Base-by-base conservation (phyloP, 2,888 invertebrate species). In the Thecophora atra region DNA sequence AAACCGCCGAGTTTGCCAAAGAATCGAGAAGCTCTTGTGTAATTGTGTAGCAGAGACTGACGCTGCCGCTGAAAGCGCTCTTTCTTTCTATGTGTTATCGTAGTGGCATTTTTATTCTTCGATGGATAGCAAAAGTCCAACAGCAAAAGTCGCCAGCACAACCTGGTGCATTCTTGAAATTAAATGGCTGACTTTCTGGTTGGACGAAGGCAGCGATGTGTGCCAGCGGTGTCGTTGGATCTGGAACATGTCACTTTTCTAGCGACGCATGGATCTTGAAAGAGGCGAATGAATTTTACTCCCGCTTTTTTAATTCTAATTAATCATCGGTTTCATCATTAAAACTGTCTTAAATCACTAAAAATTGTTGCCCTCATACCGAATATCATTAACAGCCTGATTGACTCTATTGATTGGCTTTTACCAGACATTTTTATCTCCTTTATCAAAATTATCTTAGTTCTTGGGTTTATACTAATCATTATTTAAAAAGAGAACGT, bases 201-300 rank as follows among this genome's bases (percentile, higher is more conserved):
- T 28, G 62, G 28, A 17, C 24, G n/a, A 8, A 3, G 17, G 62
- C n/a, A n/a, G 56, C 37, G 42, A 68, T 68, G 44, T 68, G 44
- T 68, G 68, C 68, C 68, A 68, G 58, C 37, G 44, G 68, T 68
- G 68, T 58, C 56, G 37, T 44, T 42, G 26, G 58, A 68, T 44
- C 68, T 68, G 56, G 68, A 68, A 68, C 68, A 68, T 68, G 58
- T 68, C 68, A 68, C 42, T 58, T 26, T 44, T 8, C 24, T 42
- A 24, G 68, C 68, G 17, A 26, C 47, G 42, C 56, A 26, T 26
- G 52, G 52, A 37, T 37, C 11, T 37, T 37, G 37, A 1, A 8
- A 37, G 37, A 37, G 11, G 3, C 11, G 3, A 6, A 37, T 37
- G 11, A 8, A 37, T 37, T 37, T 37, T 37, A 37, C 37, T 37